These are phyloP conservation scores for Cryptotis parvus DNA, from an alignment of 2,113 vertebrate species.

Conservation along the genomic window DNA sequence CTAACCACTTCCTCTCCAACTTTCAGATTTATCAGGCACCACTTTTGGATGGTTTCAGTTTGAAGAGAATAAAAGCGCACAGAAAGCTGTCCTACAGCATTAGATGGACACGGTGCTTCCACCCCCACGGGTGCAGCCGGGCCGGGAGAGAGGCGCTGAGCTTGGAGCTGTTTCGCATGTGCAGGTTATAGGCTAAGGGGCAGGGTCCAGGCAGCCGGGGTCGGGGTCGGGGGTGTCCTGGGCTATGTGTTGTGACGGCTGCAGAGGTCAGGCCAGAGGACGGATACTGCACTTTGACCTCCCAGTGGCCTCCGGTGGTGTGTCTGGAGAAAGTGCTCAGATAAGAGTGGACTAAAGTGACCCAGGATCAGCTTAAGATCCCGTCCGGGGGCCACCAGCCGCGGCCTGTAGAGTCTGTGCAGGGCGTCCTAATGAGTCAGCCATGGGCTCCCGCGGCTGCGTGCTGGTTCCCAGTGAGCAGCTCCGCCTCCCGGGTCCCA, in stretches of 20 bases:
- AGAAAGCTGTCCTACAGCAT: not conserved
- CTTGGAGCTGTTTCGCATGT: not conserved
- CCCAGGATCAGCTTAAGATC: rapidly evolving
- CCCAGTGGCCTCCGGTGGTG: not conserved
- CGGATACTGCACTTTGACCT: not conserved
- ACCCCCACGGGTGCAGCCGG: no score
- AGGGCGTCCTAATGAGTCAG: not conserved
- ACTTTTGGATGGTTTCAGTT: slow-evolving; percentile 63
- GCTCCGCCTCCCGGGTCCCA: not conserved
- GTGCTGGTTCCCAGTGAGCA: not conserved
- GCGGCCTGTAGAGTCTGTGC: no score
- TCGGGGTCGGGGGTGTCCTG: not conserved
- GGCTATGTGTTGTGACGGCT: not conserved
- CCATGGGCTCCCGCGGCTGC: not conserved
- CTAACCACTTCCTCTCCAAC: slow-evolving; percentile 78
- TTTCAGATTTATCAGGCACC: slow-evolving; percentile 61
- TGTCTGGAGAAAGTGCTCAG: not conserved
- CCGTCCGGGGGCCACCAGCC: not conserved
- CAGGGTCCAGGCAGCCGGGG: not conserved
- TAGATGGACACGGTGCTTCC: not conserved
- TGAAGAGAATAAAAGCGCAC: slow-evolving; percentile 45
- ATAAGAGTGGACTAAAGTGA: not conserved
- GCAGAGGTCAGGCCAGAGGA: not conserved
- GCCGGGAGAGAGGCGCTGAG: not conserved
- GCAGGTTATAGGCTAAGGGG: not conserved